Percentiles rank a stretch among this genome's conserved stretches.
These are phyloP conservation scores for Oncorhynchus tshawytscha DNA, from an alignment of 2,113 vertebrate genomes.

Conservation along the genomic window DNA sequence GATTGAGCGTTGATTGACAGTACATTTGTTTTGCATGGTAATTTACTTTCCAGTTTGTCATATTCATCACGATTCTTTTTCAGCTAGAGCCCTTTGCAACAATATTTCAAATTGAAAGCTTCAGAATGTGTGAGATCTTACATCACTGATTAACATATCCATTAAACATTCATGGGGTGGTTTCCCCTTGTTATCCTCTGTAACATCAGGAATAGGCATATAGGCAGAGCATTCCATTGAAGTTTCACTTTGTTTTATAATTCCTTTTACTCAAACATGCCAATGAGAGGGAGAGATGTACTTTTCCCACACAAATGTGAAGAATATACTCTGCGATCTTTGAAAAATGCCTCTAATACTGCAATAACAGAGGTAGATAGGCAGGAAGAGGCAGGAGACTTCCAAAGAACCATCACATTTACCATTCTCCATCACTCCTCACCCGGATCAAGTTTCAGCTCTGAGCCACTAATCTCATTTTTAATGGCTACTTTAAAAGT, in stretches of 20 bases:
- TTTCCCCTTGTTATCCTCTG: neutral
- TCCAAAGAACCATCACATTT: neutral
- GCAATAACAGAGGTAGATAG: too few relatives aligned
- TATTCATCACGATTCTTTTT: too few relatives aligned
- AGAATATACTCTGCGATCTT: too few relatives aligned
- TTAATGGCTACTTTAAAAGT: neutral
- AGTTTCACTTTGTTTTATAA: neutral
- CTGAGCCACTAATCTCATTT: neutral
- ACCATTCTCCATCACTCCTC: neutral
- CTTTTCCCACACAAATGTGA: too few relatives aligned
- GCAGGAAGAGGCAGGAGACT: neutral
- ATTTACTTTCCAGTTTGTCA: too few relatives aligned
- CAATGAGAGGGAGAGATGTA: too few relatives aligned
- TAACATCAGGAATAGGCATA: neutral
- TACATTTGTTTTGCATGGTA: too few relatives aligned
- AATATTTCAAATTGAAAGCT: neutral
- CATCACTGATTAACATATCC: neutral
- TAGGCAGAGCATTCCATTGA: neutral
- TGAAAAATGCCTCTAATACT: too few relatives aligned
- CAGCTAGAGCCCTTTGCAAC: too few relatives aligned
- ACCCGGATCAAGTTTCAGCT: neutral
- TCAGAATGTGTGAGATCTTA: neutral
- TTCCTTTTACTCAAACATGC: too few relatives aligned
- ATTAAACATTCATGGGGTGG: neutral
- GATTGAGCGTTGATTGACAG: too few relatives aligned